Evolutionary conservation across 2,797 vertebrate species (phyloP), one percentile per base, ranked within the genome.

Genomic region (Propithecus deckenii): DNA sequence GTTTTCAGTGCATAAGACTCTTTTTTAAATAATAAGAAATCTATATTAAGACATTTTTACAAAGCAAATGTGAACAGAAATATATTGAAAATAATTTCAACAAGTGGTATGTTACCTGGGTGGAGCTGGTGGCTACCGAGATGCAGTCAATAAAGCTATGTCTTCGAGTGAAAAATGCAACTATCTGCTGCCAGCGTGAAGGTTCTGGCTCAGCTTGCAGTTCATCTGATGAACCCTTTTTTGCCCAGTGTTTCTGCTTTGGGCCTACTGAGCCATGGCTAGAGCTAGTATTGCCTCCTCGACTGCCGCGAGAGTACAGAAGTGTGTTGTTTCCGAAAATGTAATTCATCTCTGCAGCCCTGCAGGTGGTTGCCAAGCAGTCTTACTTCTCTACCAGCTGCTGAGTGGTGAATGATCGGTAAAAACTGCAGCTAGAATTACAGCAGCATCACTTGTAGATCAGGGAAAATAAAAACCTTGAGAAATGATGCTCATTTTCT

Each of bases 251-350:
- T 98, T 99, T 99, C 98, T 99, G 99, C 98, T 99, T 99, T 98
- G 99, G 98, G 98, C 99, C 99, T 97, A 98, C 99, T 61, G 99
- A 98, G 96, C 99, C 98, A 97, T 99, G 99, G 98, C 98, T 98
- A 61, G 99, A 99, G 97, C 98, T 98, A 95, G 99, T 85, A 97
- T 98, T 99, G 98, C 99, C 98, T 95, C 98, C 99, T 98, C 99
- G 99, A 86, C 98, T 99, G 97, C 99, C 99, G 59, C 99, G 99
- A 96, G 99, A 99, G 99, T 99, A 99, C 91, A 99, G 98, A 89
- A 99, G 98, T 96, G 99, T 99, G 99, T 99, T 99, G 99, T 99
- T 99, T 97, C 99, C 99, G 83, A 99, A 99, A 99, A 99, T 99
- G 98, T 99, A 99, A 99, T 99, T 99, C 99, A 99, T 99, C 94